Conservation (phyloP, 23 tunicate genomes). For the Trididemnum nubilum region DNA sequence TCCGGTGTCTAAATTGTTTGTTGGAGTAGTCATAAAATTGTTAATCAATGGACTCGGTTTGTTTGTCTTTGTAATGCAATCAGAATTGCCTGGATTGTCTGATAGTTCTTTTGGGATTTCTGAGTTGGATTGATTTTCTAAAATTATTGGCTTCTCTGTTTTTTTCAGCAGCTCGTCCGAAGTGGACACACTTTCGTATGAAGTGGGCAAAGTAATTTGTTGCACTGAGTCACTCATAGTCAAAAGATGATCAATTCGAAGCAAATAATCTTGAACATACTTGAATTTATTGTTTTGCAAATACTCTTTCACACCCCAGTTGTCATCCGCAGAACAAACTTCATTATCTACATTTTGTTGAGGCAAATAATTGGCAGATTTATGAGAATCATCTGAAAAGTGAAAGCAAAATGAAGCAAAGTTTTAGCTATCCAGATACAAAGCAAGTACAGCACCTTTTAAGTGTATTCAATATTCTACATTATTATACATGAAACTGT, state of each 20-base stretch:
- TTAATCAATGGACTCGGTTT: neutral
- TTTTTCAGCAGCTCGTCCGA: constrained; percentile 8
- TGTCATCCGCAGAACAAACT: constrained; percentile 15
- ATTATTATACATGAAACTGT: too few species aligned
- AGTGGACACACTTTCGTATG: constrained; percentile 44
- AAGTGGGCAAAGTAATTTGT: neutral
- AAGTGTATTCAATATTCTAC: too few species aligned
- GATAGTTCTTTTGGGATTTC: neutral
- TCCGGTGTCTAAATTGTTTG: too few species aligned
- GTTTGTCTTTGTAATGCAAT: neutral
- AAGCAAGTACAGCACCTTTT: too few species aligned
- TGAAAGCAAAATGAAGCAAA: too few species aligned
- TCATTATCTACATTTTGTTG: too few species aligned
- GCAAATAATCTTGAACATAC: constrained; percentile 44
- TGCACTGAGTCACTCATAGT: constrained; percentile 3
- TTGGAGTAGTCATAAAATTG: neutral
- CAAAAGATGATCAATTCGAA: constrained; percentile 29
- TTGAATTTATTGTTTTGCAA: constrained; percentile 17
- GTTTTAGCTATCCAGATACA: too few species aligned
- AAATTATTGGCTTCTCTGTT: neutral
- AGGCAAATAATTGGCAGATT: too few species aligned
- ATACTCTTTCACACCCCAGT: constrained; percentile 57
- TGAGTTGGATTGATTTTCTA: neutral
- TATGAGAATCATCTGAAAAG: too few species aligned
- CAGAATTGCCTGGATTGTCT: neutral